phyloP scores from a whole-genome alignment of 1,140 invertebrate species.

The Ditylenchus dipsaci region DNA sequence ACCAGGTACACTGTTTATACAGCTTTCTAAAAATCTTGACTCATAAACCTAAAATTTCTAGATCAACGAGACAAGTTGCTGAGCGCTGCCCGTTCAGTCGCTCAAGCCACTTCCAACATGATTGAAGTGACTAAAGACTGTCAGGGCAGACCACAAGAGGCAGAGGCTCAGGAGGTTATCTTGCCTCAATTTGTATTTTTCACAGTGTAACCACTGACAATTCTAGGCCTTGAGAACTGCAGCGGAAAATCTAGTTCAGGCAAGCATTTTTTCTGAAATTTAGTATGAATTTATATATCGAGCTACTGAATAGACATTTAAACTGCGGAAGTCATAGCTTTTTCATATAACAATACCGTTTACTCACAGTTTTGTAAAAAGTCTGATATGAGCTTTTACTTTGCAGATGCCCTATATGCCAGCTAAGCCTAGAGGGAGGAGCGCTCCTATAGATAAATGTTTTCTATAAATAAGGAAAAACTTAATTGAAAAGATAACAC shows the following conservation, averaged over 20 bases:
- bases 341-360: no score
- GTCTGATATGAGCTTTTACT: no score
- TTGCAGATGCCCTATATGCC: not conserved
- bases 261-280: constrained; percentile 2
- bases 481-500: not conserved
- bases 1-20: constrained; percentile 55
- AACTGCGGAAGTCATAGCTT: no score
- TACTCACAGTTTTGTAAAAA: no score
- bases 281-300: no score
- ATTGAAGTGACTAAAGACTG: constrained; percentile 90
- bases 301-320: no score
- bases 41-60: not conserved
- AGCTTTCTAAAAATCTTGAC: not conserved
- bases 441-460: not conserved
- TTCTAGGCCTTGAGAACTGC: constrained; percentile 69
- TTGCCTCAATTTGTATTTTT: not conserved
- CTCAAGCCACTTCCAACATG: constrained; percentile 84
- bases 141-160: constrained; percentile 77
- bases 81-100: constrained; percentile 78
- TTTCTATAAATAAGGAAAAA: not conserved
- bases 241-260: constrained; percentile 79
- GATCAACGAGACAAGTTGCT: constrained; percentile 83
- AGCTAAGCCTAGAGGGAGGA: constrained; percentile 3
- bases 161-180: constrained; percentile 72
- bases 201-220: not conserved